Conservation (phyloP, 2,113 vertebrate species). For the Dascyllus trimaculatus region DNA sequence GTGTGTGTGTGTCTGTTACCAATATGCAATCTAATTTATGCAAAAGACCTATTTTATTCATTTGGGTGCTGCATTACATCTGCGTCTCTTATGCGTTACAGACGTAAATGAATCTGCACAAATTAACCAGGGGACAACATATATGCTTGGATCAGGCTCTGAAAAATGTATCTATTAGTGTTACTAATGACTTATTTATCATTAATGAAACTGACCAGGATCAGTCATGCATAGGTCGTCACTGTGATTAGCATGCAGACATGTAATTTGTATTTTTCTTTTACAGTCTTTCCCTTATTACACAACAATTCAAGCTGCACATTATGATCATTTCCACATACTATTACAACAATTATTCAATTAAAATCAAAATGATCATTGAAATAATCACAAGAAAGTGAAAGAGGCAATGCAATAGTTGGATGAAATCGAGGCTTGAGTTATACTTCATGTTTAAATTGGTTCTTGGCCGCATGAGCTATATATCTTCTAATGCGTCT, state of each 20-base stretch:
- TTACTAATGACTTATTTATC: constrained; percentile 30
- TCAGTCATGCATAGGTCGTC: constrained; percentile 9
- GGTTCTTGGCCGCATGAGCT: constrained; percentile 37
- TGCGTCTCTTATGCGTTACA: not conserved
- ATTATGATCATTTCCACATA: not conserved
- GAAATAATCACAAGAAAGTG: constrained; percentile 24
- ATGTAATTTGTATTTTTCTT: not conserved
- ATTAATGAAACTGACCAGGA: constrained; percentile 30
- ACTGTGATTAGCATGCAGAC: not conserved
- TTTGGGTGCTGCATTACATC: not conserved
- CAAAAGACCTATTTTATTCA: not conserved
- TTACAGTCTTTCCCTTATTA: not conserved
- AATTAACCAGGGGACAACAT: constrained; percentile 8
- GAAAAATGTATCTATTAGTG: constrained; percentile 14
- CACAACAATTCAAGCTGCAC: not conserved
- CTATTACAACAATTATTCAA: constrained; percentile 2
- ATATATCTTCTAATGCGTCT: constrained; percentile 62
- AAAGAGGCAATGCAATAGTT: constrained; percentile 20
- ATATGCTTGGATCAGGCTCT: constrained; percentile 1
- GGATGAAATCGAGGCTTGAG: constrained; percentile 29
- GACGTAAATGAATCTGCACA: constrained; percentile 8
- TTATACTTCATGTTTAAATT: constrained; percentile 50
- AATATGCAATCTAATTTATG: no score
- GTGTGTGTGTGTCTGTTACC: not conserved
- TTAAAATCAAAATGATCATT: constrained; percentile 37